These are phyloP conservation scores for Byasa hedistus DNA, from an alignment of 2,888 invertebrate species.

Conservation along the genomic window DNA sequence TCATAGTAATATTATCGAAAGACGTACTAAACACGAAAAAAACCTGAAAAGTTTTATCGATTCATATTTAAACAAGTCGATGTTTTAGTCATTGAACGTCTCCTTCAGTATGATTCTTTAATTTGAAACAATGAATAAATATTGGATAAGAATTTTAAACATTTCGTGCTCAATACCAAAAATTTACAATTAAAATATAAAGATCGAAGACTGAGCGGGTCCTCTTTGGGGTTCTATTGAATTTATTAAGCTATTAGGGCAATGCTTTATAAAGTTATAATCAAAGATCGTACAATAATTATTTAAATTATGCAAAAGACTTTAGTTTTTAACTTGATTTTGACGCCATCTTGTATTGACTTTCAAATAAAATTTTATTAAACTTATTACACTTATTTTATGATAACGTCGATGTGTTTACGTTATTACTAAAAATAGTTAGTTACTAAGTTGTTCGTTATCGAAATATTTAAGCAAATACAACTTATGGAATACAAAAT, in stretches of 20 bases:
- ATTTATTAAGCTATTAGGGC: conserved; percentile 3
- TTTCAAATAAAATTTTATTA: background rate
- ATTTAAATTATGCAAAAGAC: background rate
- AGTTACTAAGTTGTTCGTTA: too few species aligned
- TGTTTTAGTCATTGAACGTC: too few species aligned
- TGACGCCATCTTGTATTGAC: background rate
- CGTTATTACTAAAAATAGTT: too few species aligned
- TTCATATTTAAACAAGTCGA: too few species aligned
- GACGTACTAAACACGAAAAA: too few species aligned
- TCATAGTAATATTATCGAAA: too few species aligned
- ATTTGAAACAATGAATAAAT: background rate
- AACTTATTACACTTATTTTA: too few species aligned
- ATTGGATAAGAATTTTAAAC: background rate
- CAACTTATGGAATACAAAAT: too few species aligned
- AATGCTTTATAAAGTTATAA: background rate
- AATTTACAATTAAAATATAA: background rate
- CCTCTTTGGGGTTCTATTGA: conserved; percentile 2
- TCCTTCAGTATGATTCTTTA: too few species aligned
- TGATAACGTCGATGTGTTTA: too few species aligned
- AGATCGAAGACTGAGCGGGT: conserved; percentile 1
- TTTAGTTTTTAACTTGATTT: background rate
- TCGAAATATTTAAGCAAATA: too few species aligned
- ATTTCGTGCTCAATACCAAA: background rate
- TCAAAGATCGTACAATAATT: background rate
- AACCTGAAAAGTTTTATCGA: too few species aligned